Conservation (phyloP, 2,888 invertebrate genomes). For the Amiota mariae region DNA sequence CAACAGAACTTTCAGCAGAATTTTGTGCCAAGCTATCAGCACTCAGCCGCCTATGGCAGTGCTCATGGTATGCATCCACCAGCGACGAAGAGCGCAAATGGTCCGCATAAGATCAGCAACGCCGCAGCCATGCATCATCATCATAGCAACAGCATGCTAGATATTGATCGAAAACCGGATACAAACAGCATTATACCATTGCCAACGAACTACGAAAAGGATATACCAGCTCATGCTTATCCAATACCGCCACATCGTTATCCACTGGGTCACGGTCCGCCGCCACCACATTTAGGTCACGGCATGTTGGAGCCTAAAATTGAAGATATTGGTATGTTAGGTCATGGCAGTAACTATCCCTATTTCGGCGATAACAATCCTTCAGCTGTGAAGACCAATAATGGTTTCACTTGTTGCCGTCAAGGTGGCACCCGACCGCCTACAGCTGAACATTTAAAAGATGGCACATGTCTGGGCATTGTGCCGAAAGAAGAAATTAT, state of each 20-base stretch:
- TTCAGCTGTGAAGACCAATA: constrained; percentile 77
- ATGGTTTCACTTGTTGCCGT: constrained; percentile 83
- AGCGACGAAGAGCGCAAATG: constrained; percentile 48
- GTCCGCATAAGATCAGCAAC: constrained; percentile 35
- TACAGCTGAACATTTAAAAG: constrained; percentile 82
- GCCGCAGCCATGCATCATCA: constrained; percentile 45
- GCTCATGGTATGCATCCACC: constrained; percentile 45
- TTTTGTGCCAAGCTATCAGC: constrained; percentile 71
- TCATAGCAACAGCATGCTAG: constrained; percentile 65
- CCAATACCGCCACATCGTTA: constrained; percentile 73
- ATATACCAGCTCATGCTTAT: constrained; percentile 73
- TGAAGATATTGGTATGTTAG: constrained; percentile 65
- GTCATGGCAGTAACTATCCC: constrained; percentile 73
- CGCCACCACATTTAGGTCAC: constrained; percentile 60
- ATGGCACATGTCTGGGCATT: constrained; percentile 82
- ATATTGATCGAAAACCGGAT: constrained; percentile 71
- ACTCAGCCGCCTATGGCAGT: constrained; percentile 61
- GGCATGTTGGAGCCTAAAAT: constrained; percentile 66
- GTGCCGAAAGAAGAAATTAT: constrained; percentile 82
- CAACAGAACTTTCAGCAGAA: constrained; percentile 72
- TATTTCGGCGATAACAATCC: constrained; percentile 83
- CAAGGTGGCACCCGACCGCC: constrained; percentile 83
- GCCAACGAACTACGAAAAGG: constrained; percentile 74
- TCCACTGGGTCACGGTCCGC: constrained; percentile 59
- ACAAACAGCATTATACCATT: constrained; percentile 70